Conservation (phyloP, 1,140 invertebrate species). For the Hirudo medicinalis region DNA sequence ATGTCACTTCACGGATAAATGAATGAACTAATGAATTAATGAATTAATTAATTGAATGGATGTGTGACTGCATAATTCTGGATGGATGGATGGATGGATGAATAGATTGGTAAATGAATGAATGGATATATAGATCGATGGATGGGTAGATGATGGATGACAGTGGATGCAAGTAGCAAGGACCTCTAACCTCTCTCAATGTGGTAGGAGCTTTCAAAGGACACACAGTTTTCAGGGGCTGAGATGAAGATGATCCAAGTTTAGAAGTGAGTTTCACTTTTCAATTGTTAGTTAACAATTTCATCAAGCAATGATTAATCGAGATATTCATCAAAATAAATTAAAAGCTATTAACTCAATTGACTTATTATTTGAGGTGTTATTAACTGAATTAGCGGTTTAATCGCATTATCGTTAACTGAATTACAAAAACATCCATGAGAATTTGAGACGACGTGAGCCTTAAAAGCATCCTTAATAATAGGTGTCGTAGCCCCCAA, state of each 20-base stretch:
- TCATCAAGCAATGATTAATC: no score
- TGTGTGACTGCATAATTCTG: not conserved
- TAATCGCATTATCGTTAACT: no score
- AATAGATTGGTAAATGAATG: not conserved
- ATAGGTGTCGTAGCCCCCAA: no score
- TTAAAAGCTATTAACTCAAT: no score
- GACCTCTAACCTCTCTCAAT: constrained; percentile 7
- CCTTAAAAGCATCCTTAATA: no score
- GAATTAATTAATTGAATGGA: not conserved
- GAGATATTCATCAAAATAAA: no score
- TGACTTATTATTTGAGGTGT: no score
- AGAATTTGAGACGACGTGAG: no score
- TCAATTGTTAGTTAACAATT: no score
- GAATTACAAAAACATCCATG: no score
- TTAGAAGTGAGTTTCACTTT: not conserved
- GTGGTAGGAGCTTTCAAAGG: constrained; percentile 16
- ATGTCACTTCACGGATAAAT: not conserved
- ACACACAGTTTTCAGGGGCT: constrained; percentile 5
- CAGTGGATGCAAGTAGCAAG: not conserved
- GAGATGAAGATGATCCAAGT: not conserved
- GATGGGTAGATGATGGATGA: not conserved
- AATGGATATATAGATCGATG: no score
- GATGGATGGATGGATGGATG: constrained; percentile 2
- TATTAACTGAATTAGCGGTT: no score
- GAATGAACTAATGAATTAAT: not conserved